A percentile compares a stretch with the other conserved stretches of the same genome.
These are phyloP conservation scores for Sphaeridia pumilis DNA, from an alignment of 2,888 invertebrate species.

Conservation along the genomic window DNA sequence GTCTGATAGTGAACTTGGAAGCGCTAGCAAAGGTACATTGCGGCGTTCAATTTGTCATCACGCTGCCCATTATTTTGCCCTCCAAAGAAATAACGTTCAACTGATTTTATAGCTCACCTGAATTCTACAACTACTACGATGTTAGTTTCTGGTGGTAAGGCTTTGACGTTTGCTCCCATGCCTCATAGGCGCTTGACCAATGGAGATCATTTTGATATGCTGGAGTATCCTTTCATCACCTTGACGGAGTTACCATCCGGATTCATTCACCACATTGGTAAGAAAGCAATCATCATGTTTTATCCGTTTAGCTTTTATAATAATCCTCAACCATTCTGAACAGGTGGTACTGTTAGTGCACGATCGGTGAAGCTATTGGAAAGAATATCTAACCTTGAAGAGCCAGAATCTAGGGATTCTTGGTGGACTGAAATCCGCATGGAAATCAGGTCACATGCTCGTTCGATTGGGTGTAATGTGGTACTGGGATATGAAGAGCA, in stretches of 20 bases:
- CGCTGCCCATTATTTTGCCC: too few species aligned
- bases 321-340: not conserved
- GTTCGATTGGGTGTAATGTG: slow-evolving; percentile 84
- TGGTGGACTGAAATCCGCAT: slow-evolving; percentile 97
- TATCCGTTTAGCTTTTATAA: not conserved
- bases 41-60: too few species aligned
- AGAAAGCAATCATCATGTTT: slow-evolving; percentile 22
- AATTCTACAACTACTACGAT: slow-evolving; percentile 14
- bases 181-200: slow-evolving; percentile 14
- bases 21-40: too few species aligned
- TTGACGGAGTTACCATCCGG: slow-evolving; percentile 78
- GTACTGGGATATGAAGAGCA: slow-evolving; percentile 88
- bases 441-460: slow-evolving; percentile 86
- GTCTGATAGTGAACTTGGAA: too few species aligned
- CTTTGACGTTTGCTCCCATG: slow-evolving; percentile 13
- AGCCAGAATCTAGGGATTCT: slow-evolving; percentile 79
- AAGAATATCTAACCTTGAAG: slow-evolving; percentile 69
- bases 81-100: too few species aligned
- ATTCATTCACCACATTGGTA: slow-evolving; percentile 77
- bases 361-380: slow-evolving; percentile 72
- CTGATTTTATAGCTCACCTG: too few species aligned
- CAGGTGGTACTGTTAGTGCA: slow-evolving; percentile 70
- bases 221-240: slow-evolving; percentile 92
- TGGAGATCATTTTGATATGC: slow-evolving; percentile 55
- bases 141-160: slow-evolving; percentile 12